Base-by-base conservation (phyloP, 2,797 vertebrate genomes). In the Momotus momota region DNA sequence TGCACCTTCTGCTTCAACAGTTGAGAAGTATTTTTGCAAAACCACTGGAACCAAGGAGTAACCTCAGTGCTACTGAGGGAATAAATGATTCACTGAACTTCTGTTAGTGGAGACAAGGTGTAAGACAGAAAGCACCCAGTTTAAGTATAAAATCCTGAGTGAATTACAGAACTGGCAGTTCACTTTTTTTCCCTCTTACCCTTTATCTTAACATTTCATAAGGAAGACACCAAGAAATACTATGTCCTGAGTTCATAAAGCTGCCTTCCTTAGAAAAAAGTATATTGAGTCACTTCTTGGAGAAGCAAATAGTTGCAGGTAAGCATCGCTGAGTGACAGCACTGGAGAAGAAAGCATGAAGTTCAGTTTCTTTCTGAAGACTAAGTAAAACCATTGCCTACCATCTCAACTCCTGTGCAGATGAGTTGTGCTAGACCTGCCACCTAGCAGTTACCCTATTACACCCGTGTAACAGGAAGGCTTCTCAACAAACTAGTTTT, bases 61-160 rank as follows among this genome's bases (percentile, higher is more conserved):
- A 58, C 69, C 66, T 77, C 35, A 94, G 67, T 40, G 55, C 81
- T 82, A 78, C 75, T 33, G 60, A 71, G 61, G 40, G 48, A 87
- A 93, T 90, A 91, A 96, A 81, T 92, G 86, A 92, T 93, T 91
- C 82, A 78, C 81, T 29, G 54, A 95, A 88, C 69, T 93, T 91
- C 92, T 91, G 84, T 38, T 81, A 75, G 52, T 25, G 58, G 54
- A 93, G 85, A 86, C 72, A 88, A 91, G 72, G 82, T 91, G 62
- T 49, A 94, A 96, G 75, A 94, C 87, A 95, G 83, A 93, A 90
- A 95, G 81, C 25, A 92, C n/a, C 5, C 51, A 52, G 61, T 88
- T 93, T 90, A 91, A 96, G 91, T 81, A 90, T 65, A 92, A 92
- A 83, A 87, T 46, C 31, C 45, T 58, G 69, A 77, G 8, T 65